Evolutionary conservation across 2,888 invertebrate species (phyloP), one percentile per base, ranked within the genome.

Genomic region (Epinotia brunnichana): DNA sequence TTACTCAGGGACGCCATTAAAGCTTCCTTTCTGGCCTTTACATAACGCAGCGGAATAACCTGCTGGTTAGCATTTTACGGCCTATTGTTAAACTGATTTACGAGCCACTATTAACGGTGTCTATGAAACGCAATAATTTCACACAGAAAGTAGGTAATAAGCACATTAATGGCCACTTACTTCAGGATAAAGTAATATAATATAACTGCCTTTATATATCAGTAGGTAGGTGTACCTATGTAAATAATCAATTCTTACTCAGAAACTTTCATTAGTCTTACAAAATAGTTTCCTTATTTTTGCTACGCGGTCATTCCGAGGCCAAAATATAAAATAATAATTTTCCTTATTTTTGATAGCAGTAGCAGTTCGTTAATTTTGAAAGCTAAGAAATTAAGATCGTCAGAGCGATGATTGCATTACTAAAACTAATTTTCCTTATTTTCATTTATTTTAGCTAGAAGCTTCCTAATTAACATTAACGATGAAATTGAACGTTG

Each of bases 91-190:
- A 53, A 60, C 59, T 59, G 53, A 41, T 71, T 71, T 71, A 66
- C 59, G 63, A 60, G 17, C 15, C 53, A 59, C 70, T 71, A 71
- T 66, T 64, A 71, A 70, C 24, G 51, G 39, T 66, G 70, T 66
- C 64, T 71, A 60, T 41, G 56, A 71, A 68, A 68, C 56, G 56
- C 56, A 62, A 57, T 69, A 59, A 57, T 51, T 39, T 29, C 48
- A 39, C 51, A 57, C 57, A 21, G 21, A 63, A 57, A 59, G 35
- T 48, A 60, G 53, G 41, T 54, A 54, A 51, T 21, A 48, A 57
- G 29, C 67, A 41, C n/a, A 17, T 11, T 62, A 48, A 62, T 63
- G 29, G 56, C 54, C 54, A 29, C 56, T 53, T 53, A 17, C 35
- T 64, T 54, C 39, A 29, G 35, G 15, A 64, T 39, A 64, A 53